A percentile compares a stretch with the other conserved stretches of the same genome.
Conservation (phyloP, 2,888 invertebrate species). For the Timema podura region DNA sequence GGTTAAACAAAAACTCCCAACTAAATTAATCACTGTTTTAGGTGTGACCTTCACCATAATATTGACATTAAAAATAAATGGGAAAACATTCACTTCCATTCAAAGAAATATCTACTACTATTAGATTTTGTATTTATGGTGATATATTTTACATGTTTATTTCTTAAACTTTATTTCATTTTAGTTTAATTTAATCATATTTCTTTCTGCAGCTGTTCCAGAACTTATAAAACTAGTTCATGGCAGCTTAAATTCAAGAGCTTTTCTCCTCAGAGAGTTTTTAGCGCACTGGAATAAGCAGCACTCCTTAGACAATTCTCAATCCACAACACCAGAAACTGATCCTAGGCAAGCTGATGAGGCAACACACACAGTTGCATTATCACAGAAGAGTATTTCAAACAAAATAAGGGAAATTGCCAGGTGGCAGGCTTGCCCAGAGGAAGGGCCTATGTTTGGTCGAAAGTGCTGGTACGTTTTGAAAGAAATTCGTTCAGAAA, state of each 20-base stretch:
- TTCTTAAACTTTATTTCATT: no score
- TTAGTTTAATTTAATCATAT: neutral
- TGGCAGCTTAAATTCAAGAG: slow-evolving; percentile 57
- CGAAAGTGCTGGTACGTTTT: slow-evolving; percentile 63
- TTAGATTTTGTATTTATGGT: no score
- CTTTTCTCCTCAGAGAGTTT: slow-evolving; percentile 60
- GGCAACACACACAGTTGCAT: no score
- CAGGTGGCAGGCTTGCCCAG: slow-evolving; percentile 53
- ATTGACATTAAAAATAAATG: no score
- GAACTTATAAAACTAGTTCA: slow-evolving; percentile 62
- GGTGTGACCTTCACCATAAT: no score
- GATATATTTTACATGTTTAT: no score
- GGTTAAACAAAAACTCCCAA: no score
- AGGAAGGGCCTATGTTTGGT: slow-evolving; percentile 51
- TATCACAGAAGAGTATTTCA: slow-evolving; percentile 33
- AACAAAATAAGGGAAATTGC: slow-evolving; percentile 59
- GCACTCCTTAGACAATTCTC: slow-evolving; percentile 28
- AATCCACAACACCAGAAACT: no score
- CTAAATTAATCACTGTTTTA: no score
- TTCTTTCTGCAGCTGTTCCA: slow-evolving; percentile 47
- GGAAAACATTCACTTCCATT: no score
- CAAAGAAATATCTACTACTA: no score
- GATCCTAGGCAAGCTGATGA: no score
- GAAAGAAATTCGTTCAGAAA: slow-evolving; percentile 22
- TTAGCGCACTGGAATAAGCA: slow-evolving; percentile 52